These are phyloP conservation scores for Burhinus bistriatus DNA, from an alignment of 2,113 vertebrate species.

Conservation along the genomic window DNA sequence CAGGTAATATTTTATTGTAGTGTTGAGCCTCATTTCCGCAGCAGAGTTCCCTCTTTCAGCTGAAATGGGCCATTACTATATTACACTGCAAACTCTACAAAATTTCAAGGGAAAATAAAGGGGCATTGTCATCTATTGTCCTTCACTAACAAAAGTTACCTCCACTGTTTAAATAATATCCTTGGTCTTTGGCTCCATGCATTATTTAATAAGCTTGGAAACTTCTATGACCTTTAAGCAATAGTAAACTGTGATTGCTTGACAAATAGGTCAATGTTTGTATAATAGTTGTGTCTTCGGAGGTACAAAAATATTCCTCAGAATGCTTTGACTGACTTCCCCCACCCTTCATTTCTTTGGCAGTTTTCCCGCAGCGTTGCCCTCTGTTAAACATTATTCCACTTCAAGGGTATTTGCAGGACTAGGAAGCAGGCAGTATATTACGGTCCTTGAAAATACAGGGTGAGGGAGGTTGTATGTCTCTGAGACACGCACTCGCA, in stretches of 20 bases:
- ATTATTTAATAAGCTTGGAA: constrained; percentile 62
- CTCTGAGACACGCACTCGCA: not conserved
- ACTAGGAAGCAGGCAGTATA: constrained; percentile 56
- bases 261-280: constrained; percentile 58
- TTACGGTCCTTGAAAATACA: constrained; percentile 33
- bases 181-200: not conserved
- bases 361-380: constrained; percentile 17
- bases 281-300: constrained; percentile 54
- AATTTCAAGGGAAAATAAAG: constrained; percentile 22
- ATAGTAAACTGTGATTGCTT: constrained; percentile 51
- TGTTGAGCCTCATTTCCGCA: not conserved
- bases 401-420: constrained; percentile 65
- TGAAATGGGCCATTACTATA: not conserved
- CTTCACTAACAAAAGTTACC: constrained; percentile 34
- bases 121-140: constrained; percentile 21
- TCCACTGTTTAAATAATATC: constrained; percentile 39
- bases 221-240: constrained; percentile 48
- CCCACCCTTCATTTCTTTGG: constrained; percentile 42
- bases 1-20: not conserved
- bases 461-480: not conserved
- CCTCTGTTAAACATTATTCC: constrained; percentile 69
- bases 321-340: constrained; percentile 40
- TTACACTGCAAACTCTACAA: not conserved
- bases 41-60: not conserved
- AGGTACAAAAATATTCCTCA: constrained; percentile 58